phyloP scores from a whole-genome alignment of 92 coral and sea anemone genomes.

The Metridium senile region DNA sequence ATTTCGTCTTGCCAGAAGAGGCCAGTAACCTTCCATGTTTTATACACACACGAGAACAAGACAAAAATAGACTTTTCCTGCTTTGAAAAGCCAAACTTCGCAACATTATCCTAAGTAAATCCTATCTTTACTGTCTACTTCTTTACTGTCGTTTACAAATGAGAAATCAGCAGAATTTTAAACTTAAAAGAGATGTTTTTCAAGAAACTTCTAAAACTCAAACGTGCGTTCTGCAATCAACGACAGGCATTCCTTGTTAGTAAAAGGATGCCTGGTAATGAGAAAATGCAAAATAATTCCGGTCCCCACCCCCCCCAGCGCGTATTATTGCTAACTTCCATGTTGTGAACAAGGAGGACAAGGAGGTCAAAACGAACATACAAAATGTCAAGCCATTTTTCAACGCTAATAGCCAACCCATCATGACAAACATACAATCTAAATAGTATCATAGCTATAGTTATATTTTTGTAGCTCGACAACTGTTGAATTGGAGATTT shows the following conservation, averaged over 20 bases:
- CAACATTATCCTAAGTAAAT: too few species aligned
- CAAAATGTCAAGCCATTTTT: background rate
- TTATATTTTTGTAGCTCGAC: background rate
- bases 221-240: conserved; percentile 16
- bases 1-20: background rate
- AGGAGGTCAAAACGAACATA: background rate
- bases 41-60: too few species aligned
- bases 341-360: background rate
- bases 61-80: background rate
- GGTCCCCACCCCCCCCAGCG: background rate
- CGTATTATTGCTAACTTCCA: background rate
- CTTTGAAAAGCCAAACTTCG: background rate
- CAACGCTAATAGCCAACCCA: background rate
- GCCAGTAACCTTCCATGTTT: too few species aligned
- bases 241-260: conserved; percentile 25
- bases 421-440: background rate
- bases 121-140: too few species aligned
- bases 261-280: background rate
- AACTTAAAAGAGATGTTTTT: too few species aligned
- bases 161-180: too few species aligned
- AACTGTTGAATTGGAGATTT: background rate
- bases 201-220: background rate
- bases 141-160: too few species aligned
- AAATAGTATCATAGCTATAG: background rate
- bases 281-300: background rate